Evolutionary conservation across 2,113 vertebrate species (phyloP).

Genomic region (Neofelis nebulosa): DNA sequence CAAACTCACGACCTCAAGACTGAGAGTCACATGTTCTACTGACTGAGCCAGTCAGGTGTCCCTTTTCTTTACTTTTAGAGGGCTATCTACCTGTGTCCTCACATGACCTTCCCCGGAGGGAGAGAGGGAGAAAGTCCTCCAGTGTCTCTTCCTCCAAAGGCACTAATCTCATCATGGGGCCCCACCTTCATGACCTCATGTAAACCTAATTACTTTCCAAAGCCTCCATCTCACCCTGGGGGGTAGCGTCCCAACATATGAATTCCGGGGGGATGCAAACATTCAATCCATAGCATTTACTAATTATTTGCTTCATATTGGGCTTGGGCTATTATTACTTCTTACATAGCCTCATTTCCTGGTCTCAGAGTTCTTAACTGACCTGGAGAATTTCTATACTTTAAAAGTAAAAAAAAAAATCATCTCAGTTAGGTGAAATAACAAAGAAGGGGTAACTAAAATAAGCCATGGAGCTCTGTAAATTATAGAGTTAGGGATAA

Average conservation of each 20-base stretch:
- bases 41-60: not conserved
- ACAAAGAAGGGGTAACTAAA: conserved; percentile 43
- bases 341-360: not conserved
- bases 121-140: not conserved
- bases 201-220: not conserved
- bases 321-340: not conserved
- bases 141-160: not conserved
- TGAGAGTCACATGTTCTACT: not conserved
- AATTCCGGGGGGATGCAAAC: not conserved
- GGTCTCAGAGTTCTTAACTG: not conserved
- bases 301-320: not conserved
- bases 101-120: not conserved
- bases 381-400: not conserved
- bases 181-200: not conserved
- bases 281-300: not conserved
- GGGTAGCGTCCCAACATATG: not conserved
- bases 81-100: not conserved
- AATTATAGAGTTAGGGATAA: not conserved
- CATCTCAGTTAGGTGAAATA: not conserved
- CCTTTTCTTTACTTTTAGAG: not conserved
- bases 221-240: not conserved
- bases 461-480: not conserved
- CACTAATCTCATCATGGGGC: not conserved
- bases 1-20: not conserved
- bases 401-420: not conserved